Evolutionary conservation across 2,113 vertebrate species (phyloP).

Genomic region (Dolichotis patagonum): DNA sequence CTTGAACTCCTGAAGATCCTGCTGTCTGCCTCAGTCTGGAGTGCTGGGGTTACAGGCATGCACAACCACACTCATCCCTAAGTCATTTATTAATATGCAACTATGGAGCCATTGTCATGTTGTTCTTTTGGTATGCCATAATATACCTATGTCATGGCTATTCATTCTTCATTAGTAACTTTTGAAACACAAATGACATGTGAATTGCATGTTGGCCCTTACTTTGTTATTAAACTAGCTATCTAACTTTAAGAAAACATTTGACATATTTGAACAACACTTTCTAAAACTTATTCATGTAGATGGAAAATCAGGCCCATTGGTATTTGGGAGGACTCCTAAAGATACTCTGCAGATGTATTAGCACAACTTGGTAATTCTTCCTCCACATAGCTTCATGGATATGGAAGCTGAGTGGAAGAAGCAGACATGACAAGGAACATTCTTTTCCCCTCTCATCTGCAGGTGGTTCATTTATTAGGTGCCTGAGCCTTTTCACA

Average conservation of each 20-base stretch:
- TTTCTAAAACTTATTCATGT: neutral
- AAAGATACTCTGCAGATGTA: neutral
- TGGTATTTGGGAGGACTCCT: neutral
- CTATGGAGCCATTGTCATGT: neutral
- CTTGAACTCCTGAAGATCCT: neutral
- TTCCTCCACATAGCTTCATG: neutral
- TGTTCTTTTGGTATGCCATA: neutral
- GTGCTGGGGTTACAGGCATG: neutral
- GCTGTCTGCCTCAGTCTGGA: neutral
- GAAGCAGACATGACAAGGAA: neutral
- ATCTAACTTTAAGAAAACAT: neutral
- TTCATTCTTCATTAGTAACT: neutral
- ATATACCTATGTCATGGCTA: neutral
- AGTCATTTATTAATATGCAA: neutral
- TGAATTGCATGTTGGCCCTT: neutral
- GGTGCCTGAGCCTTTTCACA: neutral
- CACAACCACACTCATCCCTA: neutral
- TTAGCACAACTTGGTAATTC: neutral
- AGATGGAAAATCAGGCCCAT: neutral
- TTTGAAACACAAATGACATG: neutral
- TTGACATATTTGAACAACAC: neutral
- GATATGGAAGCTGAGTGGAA: neutral
- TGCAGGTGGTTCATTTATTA: too few relatives aligned
- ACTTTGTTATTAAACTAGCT: neutral
- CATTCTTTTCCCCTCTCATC: neutral